These are phyloP conservation scores for Ochlodes sylvanus DNA, from an alignment of 2,888 invertebrate genomes.

Conservation along the genomic window DNA sequence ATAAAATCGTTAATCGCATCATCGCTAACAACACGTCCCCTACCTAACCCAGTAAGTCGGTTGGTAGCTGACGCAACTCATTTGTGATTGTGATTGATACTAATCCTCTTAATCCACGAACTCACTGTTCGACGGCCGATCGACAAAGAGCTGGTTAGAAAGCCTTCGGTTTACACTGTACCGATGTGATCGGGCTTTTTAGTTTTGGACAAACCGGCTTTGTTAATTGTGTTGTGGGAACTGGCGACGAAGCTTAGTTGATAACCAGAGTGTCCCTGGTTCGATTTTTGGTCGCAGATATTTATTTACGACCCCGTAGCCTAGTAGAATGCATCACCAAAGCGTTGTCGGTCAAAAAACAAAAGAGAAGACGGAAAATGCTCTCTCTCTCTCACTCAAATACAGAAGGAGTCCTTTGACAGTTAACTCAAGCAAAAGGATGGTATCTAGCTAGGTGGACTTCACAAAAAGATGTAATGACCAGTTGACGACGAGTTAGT, in stretches of 20 bases:
- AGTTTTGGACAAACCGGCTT: conserved; percentile 28
- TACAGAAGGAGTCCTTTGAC: no score
- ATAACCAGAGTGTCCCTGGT: no score
- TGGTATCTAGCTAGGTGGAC: no score
- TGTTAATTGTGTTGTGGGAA: conserved; percentile 10
- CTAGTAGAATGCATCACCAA: no score
- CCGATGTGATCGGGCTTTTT: conserved; percentile 28
- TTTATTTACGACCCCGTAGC: no score
- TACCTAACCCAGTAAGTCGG: conserved; percentile 48
- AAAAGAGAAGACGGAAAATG: no score
- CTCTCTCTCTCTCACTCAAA: no score
- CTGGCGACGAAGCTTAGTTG: not conserved
- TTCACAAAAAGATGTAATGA: no score
- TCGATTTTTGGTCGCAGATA: no score
- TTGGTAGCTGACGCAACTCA: conserved; percentile 74
- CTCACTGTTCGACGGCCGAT: conserved; percentile 24
- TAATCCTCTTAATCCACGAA: conserved; percentile 72
- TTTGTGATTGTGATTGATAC: conserved; percentile 78
- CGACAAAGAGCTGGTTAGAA: conserved; percentile 33
- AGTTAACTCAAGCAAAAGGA: no score
- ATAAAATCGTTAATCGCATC: conserved; percentile 5
- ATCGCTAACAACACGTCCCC: conserved; percentile 36
- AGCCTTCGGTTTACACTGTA: conserved; percentile 23
- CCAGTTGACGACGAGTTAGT: no score
- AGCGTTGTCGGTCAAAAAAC: no score